Conservation (phyloP, 2,113 vertebrate species). For the Heterochromis multidens region DNA sequence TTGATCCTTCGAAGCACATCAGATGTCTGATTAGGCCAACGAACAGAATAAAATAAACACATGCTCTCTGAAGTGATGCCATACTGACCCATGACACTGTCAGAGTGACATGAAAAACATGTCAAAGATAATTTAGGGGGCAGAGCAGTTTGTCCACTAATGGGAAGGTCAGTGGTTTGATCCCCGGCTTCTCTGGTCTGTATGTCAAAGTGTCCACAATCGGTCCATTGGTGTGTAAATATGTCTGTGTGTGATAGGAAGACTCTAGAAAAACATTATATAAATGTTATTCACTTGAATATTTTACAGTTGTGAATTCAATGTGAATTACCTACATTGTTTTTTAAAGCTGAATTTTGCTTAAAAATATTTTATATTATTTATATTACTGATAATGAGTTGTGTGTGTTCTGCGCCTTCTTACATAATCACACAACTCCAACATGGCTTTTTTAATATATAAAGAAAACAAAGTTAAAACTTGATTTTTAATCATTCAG, state of each 20-base stretch:
- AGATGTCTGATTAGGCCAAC: background rate
- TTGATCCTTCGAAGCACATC: background rate
- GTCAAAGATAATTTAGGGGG: background rate
- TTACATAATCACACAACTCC: background rate
- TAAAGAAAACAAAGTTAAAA: background rate
- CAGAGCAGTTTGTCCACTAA: background rate
- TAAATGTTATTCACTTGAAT: fast-evolving
- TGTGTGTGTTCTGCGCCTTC: background rate
- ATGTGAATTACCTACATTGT: background rate
- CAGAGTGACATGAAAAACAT: constrained; percentile 49
- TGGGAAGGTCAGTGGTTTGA: background rate
- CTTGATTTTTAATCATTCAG: background rate
- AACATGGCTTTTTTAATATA: background rate
- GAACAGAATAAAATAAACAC: constrained; percentile 19
- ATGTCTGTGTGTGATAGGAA: too few species aligned
- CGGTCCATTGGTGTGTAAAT: background rate
- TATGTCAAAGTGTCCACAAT: background rate
- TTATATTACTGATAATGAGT: background rate
- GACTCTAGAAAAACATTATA: background rate
- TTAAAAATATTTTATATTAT: background rate
- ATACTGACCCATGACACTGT: constrained; percentile 57
- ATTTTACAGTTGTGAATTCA: background rate
- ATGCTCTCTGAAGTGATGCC: background rate
- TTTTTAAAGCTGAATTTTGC: background rate
- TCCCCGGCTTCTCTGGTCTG: background rate